These are phyloP conservation scores for Monochamus alternatus DNA, from an alignment of 2,888 invertebrate genomes.

Conservation along the genomic window DNA sequence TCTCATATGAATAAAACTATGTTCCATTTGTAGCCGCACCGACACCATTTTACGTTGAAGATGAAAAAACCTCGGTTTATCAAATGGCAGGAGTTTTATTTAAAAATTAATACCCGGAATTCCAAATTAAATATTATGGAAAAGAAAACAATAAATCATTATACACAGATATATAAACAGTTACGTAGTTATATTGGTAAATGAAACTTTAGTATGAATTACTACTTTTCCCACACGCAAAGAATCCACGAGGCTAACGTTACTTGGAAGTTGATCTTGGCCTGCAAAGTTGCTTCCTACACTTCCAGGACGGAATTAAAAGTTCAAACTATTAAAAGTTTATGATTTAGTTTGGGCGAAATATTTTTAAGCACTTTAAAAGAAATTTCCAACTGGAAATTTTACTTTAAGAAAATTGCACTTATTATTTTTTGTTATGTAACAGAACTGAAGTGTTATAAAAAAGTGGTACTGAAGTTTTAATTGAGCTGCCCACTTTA, in stretches of 20 bases:
- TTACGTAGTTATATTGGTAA: too few relatives aligned
- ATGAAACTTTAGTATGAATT: too few relatives aligned
- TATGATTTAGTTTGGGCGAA: slow-evolving; percentile 11
- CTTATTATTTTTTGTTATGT: not conserved
- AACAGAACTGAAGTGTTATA: not conserved
- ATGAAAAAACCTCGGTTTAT: too few relatives aligned
- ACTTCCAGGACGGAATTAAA: slow-evolving; percentile 14
- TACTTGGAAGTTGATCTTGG: slow-evolving; percentile 1
- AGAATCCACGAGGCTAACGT: not conserved
- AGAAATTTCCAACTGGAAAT: not conserved
- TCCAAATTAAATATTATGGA: too few relatives aligned
- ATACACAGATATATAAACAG: too few relatives aligned
- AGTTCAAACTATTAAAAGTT: slow-evolving; percentile 27
- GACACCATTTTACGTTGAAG: too few relatives aligned
- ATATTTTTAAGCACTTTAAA: not conserved
- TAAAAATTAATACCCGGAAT: too few relatives aligned
- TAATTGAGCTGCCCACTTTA: not conserved
- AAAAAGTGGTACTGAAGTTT: not conserved
- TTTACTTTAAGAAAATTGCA: not conserved
- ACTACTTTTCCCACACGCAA: too few relatives aligned
- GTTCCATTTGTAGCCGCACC: too few relatives aligned
- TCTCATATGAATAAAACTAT: too few relatives aligned
- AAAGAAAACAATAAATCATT: too few relatives aligned
- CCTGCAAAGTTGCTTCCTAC: not conserved
- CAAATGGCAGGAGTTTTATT: too few relatives aligned